Percentiles rank a stretch among this genome's conserved stretches.
Evolutionary conservation across 1,140 invertebrate genomes (phyloP).

Genomic region (Rhynchophorus ferrugineus): DNA sequence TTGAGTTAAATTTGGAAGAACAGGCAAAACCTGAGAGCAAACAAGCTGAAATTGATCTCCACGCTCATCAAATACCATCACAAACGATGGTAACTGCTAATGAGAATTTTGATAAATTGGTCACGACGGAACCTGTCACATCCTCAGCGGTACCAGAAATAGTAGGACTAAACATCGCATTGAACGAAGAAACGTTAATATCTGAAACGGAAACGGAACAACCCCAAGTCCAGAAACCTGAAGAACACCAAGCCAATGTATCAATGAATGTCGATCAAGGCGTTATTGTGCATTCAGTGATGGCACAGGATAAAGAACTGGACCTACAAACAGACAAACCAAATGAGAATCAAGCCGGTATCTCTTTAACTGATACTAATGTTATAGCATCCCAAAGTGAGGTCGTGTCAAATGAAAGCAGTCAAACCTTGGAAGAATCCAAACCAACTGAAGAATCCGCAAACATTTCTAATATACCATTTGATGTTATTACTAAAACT

Average conservation of each 20-base stretch:
- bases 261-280: slow-evolving; percentile 19
- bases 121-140: slow-evolving; percentile 9
- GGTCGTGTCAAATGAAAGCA: slow-evolving; percentile 18
- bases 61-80: slow-evolving; percentile 24
- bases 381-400: slow-evolving; percentile 21
- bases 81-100: slow-evolving; percentile 27
- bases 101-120: slow-evolving; percentile 20
- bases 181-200: slow-evolving; percentile 31
- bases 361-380: slow-evolving; percentile 21
- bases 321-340: slow-evolving; percentile 22
- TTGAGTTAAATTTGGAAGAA: slow-evolving; percentile 12
- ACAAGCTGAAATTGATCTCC: slow-evolving; percentile 22
- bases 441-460: slow-evolving; percentile 23
- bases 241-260: slow-evolving; percentile 33
- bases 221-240: slow-evolving; percentile 33
- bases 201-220: slow-evolving; percentile 35
- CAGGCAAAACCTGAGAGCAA: slow-evolving; percentile 7
- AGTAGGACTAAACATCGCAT: slow-evolving; percentile 27
- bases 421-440: slow-evolving; percentile 15
- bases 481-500: slow-evolving; percentile 22
- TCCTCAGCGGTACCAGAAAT: slow-evolving; percentile 28
- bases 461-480: slow-evolving; percentile 16
- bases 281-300: slow-evolving; percentile 25
- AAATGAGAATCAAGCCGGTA: slow-evolving; percentile 16
- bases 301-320: slow-evolving; percentile 26